Evolutionary conservation across 2,113 vertebrate species (phyloP).

Genomic region (Bagarius yarrelli): DNA sequence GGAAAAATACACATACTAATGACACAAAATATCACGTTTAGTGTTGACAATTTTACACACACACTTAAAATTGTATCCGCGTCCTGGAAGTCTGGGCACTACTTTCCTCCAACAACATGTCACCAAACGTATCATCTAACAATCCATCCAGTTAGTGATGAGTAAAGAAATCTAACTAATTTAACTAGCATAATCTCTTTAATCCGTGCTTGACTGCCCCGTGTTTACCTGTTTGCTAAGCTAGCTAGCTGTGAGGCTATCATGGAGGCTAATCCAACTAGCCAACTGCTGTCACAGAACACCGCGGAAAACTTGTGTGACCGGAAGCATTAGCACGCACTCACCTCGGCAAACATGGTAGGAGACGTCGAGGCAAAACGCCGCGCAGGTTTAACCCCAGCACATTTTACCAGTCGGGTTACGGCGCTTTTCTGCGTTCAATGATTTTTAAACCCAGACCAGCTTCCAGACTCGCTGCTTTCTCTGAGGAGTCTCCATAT

Average conservation of each 20-base stretch:
- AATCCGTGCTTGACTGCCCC: slow-evolving; percentile 58
- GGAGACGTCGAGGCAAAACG: slow-evolving; percentile 61
- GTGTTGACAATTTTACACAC: background rate
- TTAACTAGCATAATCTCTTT: slow-evolving; percentile 28
- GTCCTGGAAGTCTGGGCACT: background rate
- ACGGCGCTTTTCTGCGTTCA: slow-evolving; percentile 24
- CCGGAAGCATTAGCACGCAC: slow-evolving; percentile 35
- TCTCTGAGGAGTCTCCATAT: slow-evolving; percentile 74
- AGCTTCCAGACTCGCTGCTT: slow-evolving; percentile 67
- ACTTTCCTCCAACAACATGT: slow-evolving; percentile 30
- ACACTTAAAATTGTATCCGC: background rate
- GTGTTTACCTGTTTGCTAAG: slow-evolving; percentile 68
- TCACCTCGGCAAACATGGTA: slow-evolving; percentile 79
- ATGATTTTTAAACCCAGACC: slow-evolving; percentile 63
- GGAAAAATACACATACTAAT: background rate
- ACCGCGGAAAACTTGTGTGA: slow-evolving; percentile 26
- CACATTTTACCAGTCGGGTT: slow-evolving; percentile 64
- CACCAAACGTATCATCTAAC: slow-evolving; percentile 11
- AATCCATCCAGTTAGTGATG: slow-evolving; percentile 50
- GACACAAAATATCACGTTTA: background rate
- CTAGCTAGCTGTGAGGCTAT: slow-evolving; percentile 54
- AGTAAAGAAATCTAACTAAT: background rate
- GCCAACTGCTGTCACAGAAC: slow-evolving; percentile 40
- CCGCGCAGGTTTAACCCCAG: slow-evolving; percentile 65
- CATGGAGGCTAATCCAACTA: slow-evolving; percentile 40